Evolutionary conservation across 2,888 invertebrate species (phyloP).

Genomic region (Drosophila pegasa): DNA sequence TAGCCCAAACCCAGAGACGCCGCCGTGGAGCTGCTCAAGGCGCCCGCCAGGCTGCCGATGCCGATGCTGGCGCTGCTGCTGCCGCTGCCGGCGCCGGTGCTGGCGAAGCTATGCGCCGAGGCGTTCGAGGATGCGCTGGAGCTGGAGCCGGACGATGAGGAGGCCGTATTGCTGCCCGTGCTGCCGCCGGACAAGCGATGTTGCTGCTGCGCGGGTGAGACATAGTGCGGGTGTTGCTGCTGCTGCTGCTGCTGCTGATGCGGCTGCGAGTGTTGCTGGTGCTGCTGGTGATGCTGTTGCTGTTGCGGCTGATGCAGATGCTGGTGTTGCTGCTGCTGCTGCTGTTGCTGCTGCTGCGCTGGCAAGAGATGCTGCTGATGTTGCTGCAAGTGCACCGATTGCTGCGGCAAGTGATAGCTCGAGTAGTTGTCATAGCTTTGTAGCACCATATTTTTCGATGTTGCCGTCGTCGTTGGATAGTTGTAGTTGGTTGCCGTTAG

Average conservation of each 20-base stretch:
- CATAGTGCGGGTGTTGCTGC: conserved; percentile 61
- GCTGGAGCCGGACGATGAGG: conserved; percentile 70
- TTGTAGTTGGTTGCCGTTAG: conserved; percentile 72
- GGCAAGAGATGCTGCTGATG: conserved; percentile 55
- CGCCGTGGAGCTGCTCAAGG: conserved; percentile 73
- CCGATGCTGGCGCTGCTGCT: conserved; percentile 2
- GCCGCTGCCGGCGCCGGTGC: conserved; percentile 29
- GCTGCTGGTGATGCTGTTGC: conserved; percentile 51
- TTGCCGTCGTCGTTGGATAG: conserved; percentile 65
- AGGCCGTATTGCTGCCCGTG: conserved; percentile 77
- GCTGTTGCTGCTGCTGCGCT: conserved; percentile 45
- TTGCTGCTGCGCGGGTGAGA: conserved; percentile 66
- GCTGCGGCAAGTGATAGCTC: conserved; percentile 81
- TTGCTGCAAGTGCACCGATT: conserved; percentile 64
- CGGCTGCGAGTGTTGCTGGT: conserved; percentile 53
- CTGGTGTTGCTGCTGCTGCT: conserved; percentile 56
- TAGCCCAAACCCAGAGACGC: conserved; percentile 81
- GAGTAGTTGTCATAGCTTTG: conserved; percentile 84
- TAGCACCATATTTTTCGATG: conserved; percentile 82
- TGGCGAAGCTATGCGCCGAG: conserved; percentile 65
- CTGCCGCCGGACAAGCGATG: conserved; percentile 83
- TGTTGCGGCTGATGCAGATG: conserved; percentile 43
- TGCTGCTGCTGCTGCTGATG: conserved; percentile 58
- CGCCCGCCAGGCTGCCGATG: conserved; percentile 61
- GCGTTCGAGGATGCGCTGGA: conserved; percentile 70